A percentile compares a stretch with the other conserved stretches of the same genome.
These are phyloP conservation scores for Saccopteryx bilineata DNA, from an alignment of 2,113 vertebrate genomes.

Conservation along the genomic window DNA sequence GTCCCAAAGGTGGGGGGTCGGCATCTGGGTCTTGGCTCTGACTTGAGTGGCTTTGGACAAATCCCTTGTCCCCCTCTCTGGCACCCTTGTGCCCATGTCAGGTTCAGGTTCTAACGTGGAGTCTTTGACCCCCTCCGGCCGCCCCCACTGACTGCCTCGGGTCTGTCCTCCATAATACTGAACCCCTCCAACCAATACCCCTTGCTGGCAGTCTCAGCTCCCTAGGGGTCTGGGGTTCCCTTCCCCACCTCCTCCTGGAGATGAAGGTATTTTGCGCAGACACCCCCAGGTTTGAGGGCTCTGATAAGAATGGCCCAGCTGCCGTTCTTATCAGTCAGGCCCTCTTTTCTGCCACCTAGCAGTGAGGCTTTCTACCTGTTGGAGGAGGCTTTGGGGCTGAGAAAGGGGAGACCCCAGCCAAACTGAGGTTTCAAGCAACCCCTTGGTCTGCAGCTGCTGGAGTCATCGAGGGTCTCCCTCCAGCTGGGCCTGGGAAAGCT, in stretches of 20 bases:
- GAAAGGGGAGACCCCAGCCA: neutral
- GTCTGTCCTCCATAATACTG: neutral
- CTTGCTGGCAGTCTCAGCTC: neutral
- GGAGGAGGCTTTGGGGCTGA: conserved; percentile 16
- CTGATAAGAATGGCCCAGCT: conserved; percentile 35
- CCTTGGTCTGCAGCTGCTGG: conserved; percentile 7
- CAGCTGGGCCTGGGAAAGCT: neutral
- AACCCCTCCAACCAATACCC: neutral
- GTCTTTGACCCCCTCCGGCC: neutral
- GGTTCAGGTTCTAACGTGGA: neutral
- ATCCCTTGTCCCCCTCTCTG: neutral
- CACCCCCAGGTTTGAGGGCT: neutral
- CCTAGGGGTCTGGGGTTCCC: neutral
- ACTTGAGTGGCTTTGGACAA: conserved; percentile 38
- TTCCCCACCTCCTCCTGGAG: neutral
- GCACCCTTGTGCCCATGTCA: conserved; percentile 35
- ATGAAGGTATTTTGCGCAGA: conserved; percentile 31
- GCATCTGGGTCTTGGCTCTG: neutral
- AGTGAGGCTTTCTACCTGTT: neutral
- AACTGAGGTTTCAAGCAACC: neutral
- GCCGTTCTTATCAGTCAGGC: conserved; percentile 61
- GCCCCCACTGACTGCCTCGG: neutral
- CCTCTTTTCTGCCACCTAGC: conserved; percentile 25
- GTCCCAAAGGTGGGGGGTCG: neutral
- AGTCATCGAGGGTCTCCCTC: neutral